Percentiles rank a stretch among this genome's conserved stretches.
Conservation (phyloP, 2,888 invertebrate species). For the Eristalis pertinax region DNA sequence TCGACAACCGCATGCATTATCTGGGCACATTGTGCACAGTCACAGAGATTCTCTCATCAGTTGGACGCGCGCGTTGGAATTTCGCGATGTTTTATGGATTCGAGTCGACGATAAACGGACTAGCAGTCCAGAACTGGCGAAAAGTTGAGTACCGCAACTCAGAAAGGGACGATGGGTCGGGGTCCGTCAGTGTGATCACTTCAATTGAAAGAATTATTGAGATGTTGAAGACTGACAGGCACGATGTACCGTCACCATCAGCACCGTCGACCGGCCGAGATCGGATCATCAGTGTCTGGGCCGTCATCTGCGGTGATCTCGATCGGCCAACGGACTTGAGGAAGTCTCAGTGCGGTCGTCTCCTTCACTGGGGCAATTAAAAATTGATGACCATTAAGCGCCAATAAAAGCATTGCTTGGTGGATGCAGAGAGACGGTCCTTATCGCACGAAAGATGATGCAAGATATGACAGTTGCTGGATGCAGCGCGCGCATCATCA, state of each 20-base stretch:
- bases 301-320: background rate
- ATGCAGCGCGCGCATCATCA: constrained; percentile 18
- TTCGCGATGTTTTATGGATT: constrained; percentile 57
- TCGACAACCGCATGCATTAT: constrained; percentile 47
- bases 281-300: background rate
- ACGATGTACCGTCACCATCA: constrained; percentile 54
- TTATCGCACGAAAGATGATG: constrained; percentile 58
- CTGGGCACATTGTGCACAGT: background rate
- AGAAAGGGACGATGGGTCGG: constrained; percentile 14
- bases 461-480: constrained; percentile 59
- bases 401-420: constrained; percentile 50
- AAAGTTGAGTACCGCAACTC: background rate
- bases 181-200: constrained; percentile 15
- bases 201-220: constrained; percentile 70
- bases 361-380: constrained; percentile 62
- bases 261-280: background rate
- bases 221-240: constrained; percentile 63
- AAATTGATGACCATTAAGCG: constrained; percentile 69
- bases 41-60: constrained; percentile 27
- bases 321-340: constrained; percentile 28
- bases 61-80: constrained; percentile 40
- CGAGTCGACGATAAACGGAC: constrained; percentile 36
- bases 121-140: background rate
- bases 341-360: constrained; percentile 36
- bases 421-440: constrained; percentile 21